These are phyloP conservation scores for Microctenopoma stevenorrisi DNA, from an alignment of 2,797 vertebrate genomes.

Conservation along the genomic window DNA sequence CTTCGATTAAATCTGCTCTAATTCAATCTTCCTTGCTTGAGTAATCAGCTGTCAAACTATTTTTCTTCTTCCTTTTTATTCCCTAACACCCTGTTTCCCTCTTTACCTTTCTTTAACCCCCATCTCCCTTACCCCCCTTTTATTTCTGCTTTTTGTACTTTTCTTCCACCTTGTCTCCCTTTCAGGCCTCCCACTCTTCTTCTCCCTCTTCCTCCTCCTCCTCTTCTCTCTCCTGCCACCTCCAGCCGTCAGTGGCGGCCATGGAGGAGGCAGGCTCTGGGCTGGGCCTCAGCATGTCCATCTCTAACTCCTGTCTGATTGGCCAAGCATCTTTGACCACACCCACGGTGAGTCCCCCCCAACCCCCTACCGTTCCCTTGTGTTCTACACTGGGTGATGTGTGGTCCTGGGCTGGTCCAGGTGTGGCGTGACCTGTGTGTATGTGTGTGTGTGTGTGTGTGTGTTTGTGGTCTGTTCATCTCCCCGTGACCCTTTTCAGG, in stretches of 20 bases:
- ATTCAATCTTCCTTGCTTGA: slow-evolving; percentile 63
- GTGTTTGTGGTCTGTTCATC: slow-evolving; percentile 33
- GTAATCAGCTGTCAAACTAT: slow-evolving; percentile 60
- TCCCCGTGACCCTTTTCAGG: slow-evolving; percentile 1
- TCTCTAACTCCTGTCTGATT: slow-evolving; percentile 99
- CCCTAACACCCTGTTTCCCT: slow-evolving; percentile 46
- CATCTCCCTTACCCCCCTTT: slow-evolving; percentile 57
- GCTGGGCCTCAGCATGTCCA: slow-evolving; percentile 96
- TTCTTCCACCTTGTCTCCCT: slow-evolving; percentile 51
- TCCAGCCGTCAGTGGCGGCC: slow-evolving; percentile 93
- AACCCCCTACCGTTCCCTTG: slow-evolving; percentile 4
- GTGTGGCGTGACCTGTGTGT: slow-evolving; percentile 47
- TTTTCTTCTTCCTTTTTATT: slow-evolving; percentile 45
- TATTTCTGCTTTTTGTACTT: slow-evolving; percentile 44
- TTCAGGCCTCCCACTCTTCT: slow-evolving; percentile 89
- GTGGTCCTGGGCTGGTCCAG: slow-evolving; percentile 57
- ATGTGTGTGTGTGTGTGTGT: slow-evolving; percentile 43
- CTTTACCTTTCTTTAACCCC: slow-evolving; percentile 52
- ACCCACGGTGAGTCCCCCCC: slow-evolving; percentile 82
- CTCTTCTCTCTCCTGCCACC: slow-evolving; percentile 96
- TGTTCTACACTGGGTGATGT: slow-evolving; percentile 61
- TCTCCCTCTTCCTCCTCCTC: slow-evolving; percentile 94
- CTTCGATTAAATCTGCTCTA: slow-evolving; percentile 71
- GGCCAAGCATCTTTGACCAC: slow-evolving; percentile 94
- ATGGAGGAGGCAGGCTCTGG: slow-evolving; percentile 91